These are phyloP conservation scores for Galbula dea DNA, from an alignment of 2,113 vertebrate genomes.

Conservation along the genomic window DNA sequence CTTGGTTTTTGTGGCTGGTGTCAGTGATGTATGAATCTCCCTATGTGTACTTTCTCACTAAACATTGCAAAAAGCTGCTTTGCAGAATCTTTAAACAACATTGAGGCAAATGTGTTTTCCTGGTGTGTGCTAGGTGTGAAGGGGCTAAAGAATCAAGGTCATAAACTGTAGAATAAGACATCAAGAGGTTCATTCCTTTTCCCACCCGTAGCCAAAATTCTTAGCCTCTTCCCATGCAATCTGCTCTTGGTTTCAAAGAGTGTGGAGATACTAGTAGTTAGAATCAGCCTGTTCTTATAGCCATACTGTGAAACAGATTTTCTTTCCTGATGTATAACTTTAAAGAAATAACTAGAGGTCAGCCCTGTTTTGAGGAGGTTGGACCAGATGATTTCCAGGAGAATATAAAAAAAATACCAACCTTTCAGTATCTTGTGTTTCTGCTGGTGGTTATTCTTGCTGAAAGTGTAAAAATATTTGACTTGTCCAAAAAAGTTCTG, in stretches of 20 bases:
- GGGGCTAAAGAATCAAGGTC: background rate
- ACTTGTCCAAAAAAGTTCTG: background rate
- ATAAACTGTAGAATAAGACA: background rate
- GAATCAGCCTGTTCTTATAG: background rate
- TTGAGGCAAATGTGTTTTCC: rapidly evolving
- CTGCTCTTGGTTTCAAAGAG: background rate
- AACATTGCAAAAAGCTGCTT: background rate
- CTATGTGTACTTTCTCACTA: background rate
- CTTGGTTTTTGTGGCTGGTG: background rate
- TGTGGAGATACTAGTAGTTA: no score
- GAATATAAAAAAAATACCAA: no score
- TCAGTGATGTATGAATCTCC: background rate
- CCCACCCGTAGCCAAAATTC: background rate
- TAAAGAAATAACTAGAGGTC: background rate
- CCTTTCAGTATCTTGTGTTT: background rate
- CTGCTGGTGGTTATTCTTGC: background rate
- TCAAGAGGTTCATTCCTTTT: background rate
- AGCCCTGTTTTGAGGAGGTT: background rate
- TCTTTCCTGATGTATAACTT: background rate
- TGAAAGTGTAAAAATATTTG: background rate
- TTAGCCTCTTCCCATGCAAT: background rate
- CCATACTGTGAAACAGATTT: rapidly evolving
- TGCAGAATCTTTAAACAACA: background rate
- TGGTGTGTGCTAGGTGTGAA: rapidly evolving
- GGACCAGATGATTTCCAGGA: background rate